phyloP scores from a whole-genome alignment of 2,113 vertebrate species.

The Macquaria ambigua region DNA sequence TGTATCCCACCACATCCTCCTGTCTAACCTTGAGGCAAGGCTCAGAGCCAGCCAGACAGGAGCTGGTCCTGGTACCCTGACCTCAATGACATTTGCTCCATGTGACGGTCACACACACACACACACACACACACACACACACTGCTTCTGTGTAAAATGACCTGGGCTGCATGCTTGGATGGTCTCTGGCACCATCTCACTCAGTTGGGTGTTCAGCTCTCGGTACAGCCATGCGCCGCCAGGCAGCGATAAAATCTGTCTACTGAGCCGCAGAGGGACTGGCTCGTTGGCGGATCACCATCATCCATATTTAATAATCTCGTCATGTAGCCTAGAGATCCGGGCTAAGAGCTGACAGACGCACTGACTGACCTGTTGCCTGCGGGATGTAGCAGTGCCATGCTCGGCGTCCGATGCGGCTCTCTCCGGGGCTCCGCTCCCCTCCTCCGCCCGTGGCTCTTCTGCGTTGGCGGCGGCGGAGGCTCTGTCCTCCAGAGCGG shows the following conservation, averaged over 20 bases:
- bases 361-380: constrained; percentile 87
- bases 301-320: constrained; percentile 73
- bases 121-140: constrained; percentile 38
- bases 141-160: constrained; percentile 31
- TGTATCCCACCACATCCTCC: constrained; percentile 36
- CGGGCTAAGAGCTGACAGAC: constrained; percentile 43
- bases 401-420: constrained; percentile 60
- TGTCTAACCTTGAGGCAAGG: constrained; percentile 66
- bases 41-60: constrained; percentile 47
- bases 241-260: constrained; percentile 52
- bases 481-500: constrained; percentile 76
- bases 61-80: constrained; percentile 41
- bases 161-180: constrained; percentile 34
- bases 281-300: constrained; percentile 71
- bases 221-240: constrained; percentile 47
- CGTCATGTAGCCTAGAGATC: constrained; percentile 48
- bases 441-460: constrained; percentile 33
- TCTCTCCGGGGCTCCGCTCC: constrained; percentile 54
- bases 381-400: constrained; percentile 79
- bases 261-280: constrained; percentile 55
- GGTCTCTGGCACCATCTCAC: constrained; percentile 61
- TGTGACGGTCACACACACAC: constrained; percentile 42
- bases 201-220: constrained; percentile 45
- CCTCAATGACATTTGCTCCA: constrained; percentile 67
- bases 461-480: constrained; percentile 8